These are phyloP conservation scores for Rhizoglyphus robini DNA, from an alignment of 1,140 invertebrate genomes.

Conservation along the genomic window DNA sequence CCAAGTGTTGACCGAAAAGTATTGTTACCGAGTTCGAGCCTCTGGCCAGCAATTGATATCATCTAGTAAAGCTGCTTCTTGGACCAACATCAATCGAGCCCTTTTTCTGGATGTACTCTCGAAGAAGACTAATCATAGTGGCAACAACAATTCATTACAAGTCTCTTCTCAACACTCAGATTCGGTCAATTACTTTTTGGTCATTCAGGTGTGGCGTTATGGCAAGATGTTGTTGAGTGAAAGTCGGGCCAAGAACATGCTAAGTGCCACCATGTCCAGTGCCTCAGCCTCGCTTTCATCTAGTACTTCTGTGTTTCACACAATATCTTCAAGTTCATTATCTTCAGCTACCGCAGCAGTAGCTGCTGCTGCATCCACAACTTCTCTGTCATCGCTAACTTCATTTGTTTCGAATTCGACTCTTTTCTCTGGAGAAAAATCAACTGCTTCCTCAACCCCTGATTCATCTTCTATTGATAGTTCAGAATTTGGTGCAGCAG, in stretches of 20 bases:
- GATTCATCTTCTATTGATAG: conserved; percentile 13
- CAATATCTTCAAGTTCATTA: background rate
- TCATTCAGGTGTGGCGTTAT: conserved; percentile 20
- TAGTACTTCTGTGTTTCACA: background rate
- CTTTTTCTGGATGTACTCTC: conserved; percentile 14
- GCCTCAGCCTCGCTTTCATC: background rate
- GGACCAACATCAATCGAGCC: background rate
- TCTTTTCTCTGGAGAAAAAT: background rate
- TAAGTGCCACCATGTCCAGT: background rate
- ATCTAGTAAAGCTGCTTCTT: background rate
- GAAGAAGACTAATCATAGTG: background rate
- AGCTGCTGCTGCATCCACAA: background rate
- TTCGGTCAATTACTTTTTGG: conserved; percentile 12
- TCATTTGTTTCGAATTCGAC: conserved; percentile 10
- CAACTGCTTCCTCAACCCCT: background rate
- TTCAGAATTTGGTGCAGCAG: background rate
- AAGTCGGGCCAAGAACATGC: background rate
- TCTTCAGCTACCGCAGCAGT: background rate
- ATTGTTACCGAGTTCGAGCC: background rate
- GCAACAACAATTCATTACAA: background rate
- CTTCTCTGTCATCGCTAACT: conserved; percentile 2
- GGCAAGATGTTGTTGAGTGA: conserved; percentile 22
- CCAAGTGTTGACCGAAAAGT: conserved; percentile 14
- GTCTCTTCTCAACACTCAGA: conserved; percentile 1
- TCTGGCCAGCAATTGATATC: background rate